A percentile compares a stretch with the other conserved stretches of the same genome.
Evolutionary conservation across 2,113 vertebrate species (phyloP).

Genomic region (Microcebus jonahi): DNA sequence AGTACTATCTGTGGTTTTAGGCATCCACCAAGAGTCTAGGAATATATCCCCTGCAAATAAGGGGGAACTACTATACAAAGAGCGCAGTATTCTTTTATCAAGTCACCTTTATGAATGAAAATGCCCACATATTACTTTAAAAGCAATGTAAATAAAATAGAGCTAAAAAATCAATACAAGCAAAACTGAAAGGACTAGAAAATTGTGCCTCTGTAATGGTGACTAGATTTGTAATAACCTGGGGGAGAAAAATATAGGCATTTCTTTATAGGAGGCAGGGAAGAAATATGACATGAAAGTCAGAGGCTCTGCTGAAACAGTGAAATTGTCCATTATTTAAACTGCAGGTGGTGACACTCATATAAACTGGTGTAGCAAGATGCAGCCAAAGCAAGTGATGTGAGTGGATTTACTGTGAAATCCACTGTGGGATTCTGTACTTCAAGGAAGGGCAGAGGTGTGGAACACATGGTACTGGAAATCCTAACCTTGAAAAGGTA

Average conservation of each 20-base stretch:
- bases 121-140: conserved; percentile 52
- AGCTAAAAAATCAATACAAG: conserved; percentile 69
- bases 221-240: conserved; percentile 76
- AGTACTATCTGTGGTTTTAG: neutral
- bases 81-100: neutral
- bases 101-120: conserved; percentile 56
- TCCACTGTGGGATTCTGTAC: neutral
- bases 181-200: conserved; percentile 63
- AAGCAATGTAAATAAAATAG: conserved; percentile 67
- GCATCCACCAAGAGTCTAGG: neutral
- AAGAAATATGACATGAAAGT: conserved; percentile 73
- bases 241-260: conserved; percentile 53
- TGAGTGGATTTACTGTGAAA: conserved; percentile 51
- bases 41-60: neutral
- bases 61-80: neutral
- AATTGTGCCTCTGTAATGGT: conserved; percentile 66
- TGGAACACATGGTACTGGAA: neutral
- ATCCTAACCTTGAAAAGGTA: conserved; percentile 9
- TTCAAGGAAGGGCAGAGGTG: neutral
- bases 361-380: conserved; percentile 57
- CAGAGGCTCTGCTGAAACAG: conserved; percentile 67
- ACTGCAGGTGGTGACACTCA: conserved; percentile 69
- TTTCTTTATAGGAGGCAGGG: conserved; percentile 70
- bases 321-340: conserved; percentile 79
- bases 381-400: conserved; percentile 21